Evolutionary conservation across 1,140 invertebrate genomes (phyloP).

Genomic region (Sminthurinus signatus): DNA sequence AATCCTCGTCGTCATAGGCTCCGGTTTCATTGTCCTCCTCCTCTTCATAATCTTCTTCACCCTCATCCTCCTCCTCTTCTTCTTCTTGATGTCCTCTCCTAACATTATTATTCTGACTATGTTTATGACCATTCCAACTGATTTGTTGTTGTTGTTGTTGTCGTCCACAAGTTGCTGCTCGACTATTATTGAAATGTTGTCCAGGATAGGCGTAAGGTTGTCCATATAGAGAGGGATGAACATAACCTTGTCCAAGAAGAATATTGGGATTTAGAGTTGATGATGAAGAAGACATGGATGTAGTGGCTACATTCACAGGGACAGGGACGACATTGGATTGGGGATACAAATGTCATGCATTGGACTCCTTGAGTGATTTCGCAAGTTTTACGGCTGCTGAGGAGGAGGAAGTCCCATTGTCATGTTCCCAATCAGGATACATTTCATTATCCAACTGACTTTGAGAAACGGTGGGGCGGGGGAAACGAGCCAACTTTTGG

Average conservation of each 20-base stretch:
- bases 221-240: not conserved
- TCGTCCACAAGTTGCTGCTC: no score
- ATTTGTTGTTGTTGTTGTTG: no score
- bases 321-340: not conserved
- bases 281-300: not conserved
- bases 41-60: not conserved
- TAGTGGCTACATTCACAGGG: not conserved
- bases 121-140: not conserved
- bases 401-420: no score
- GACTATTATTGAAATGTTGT: no score
- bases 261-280: not conserved
- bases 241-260: not conserved
- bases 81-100: not conserved
- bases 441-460: constrained; percentile 39
- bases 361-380: constrained; percentile 39
- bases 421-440: no score
- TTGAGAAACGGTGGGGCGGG: constrained; percentile 32
- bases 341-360: constrained; percentile 36
- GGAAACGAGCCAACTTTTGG: constrained; percentile 35
- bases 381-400: constrained; percentile 35
- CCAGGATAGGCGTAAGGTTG: no score
- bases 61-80: not conserved
- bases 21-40: not conserved
- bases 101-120: not conserved
- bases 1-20: constrained; percentile 5